Evolutionary conservation across 2,888 invertebrate species (phyloP).

Genomic region (Microdon myrmicae): DNA sequence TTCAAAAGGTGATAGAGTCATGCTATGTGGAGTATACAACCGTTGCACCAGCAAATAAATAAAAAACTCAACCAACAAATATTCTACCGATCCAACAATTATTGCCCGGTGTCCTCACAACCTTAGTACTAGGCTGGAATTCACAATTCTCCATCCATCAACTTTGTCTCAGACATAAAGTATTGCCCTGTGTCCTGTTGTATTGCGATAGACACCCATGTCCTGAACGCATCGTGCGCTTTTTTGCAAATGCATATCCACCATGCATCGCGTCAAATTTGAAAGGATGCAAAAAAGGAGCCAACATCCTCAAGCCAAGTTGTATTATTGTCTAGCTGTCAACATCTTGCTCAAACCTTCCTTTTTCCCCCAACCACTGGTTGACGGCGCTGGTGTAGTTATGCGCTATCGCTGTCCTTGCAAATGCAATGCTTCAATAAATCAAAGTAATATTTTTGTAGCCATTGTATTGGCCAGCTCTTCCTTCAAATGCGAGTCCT

Average conservation of each 20-base stretch:
- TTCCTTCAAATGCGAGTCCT: conserved; percentile 27
- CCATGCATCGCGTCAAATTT: conserved; percentile 35
- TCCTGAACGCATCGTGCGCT: conserved; percentile 26
- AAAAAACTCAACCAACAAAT: too few species aligned
- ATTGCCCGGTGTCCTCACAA: conserved; percentile 34
- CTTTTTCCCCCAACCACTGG: conserved; percentile 1
- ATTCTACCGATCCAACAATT: conserved; percentile 22
- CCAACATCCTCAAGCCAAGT: conserved; percentile 46
- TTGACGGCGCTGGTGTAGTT: conserved; percentile 2
- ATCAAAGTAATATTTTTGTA: conserved; percentile 51
- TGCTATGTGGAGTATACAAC: too few species aligned
- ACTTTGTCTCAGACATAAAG: conserved; percentile 11
- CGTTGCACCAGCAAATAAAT: too few species aligned
- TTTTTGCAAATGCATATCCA: conserved; percentile 28
- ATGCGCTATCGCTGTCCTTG: conserved; percentile 46
- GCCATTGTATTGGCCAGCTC: conserved; percentile 32
- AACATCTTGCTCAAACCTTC: conserved; percentile 42
- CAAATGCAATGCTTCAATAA: conserved; percentile 50
- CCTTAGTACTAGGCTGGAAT: conserved; percentile 23
- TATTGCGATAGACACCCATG: conserved; percentile 47
- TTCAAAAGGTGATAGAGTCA: too few species aligned
- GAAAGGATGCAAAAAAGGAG: conserved; percentile 18
- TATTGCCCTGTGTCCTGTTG: conserved; percentile 27
- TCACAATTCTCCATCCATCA: conserved; percentile 40
- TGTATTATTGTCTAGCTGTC: conserved; percentile 49